Evolutionary conservation across 2,888 invertebrate genomes (phyloP), one percentile per base, ranked within the genome.

Genomic region (Linyphia triangularis): DNA sequence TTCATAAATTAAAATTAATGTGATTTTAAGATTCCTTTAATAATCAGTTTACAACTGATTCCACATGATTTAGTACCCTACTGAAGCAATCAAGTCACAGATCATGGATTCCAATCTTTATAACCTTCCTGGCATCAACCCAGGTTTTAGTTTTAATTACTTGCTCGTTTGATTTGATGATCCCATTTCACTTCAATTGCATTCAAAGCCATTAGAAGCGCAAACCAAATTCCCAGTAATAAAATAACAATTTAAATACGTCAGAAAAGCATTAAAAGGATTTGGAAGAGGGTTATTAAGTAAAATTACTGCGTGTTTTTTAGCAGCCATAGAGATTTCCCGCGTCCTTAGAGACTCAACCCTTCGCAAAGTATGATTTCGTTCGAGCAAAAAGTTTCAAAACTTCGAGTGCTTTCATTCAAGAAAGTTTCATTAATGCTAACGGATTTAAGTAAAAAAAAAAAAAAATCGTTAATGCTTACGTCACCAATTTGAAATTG

Each of bases 191-290:
- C 24, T 70, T 6, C 43, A 70, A 70, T 70, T 70, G 28, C 40
- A 70, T 70, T 70, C 43, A 2, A 51, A 70, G 24, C 37, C 70
- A 70, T 70, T 24, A 51, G 43, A 43, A 67, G 67, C 19, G 16
- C 19, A 37, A 67, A 70, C 40, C 43, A n/a, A 70, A 70, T 70
- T 22, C n/a, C 70, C 24, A 43, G 70, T 43, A 70, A 70, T 70
- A 70, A 70, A 70, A 70, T 70, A 70, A 43, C 43, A 70, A 70
- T 70, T 70, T 70, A 70, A 70, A 70, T 16, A 6, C 16, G 43
- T 16, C 43, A 16, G 26, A 16, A 37, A 40, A 19, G 67, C 67
- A 67, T 33, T 33, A 33, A 65, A 70, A 28, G 13, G 16, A 4
- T 16, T 30, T 30, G n/a, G n/a, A n/a, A 51, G 51, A 51, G n/a